These are phyloP conservation scores for Thera britannica DNA, from an alignment of 2,888 invertebrate species.

Conservation along the genomic window DNA sequence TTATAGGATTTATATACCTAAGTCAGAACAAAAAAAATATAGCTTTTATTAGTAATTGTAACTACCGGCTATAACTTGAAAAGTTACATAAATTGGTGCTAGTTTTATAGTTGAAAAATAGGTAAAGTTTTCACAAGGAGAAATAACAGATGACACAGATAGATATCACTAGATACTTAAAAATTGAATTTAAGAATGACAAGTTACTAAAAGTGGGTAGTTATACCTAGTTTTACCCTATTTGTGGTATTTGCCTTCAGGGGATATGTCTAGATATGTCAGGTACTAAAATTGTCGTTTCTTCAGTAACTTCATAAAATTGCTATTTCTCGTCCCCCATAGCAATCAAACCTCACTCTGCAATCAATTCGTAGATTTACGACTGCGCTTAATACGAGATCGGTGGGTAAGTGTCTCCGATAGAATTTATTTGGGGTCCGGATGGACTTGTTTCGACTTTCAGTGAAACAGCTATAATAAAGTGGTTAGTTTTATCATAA, in stretches of 20 bases:
- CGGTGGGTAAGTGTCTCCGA: slow-evolving; percentile 46
- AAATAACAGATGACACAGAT: no score
- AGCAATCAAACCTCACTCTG: slow-evolving; percentile 57
- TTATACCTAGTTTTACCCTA: background rate
- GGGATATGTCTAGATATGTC: slow-evolving; percentile 10
- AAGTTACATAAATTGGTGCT: no score
- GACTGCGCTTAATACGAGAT: slow-evolving; percentile 53
- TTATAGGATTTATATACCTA: no score
- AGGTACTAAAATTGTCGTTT: slow-evolving; percentile 34
- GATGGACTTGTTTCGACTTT: slow-evolving; percentile 41
- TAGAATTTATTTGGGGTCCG: slow-evolving; percentile 46
- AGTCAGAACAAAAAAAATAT: no score
- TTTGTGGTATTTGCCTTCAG: background rate
- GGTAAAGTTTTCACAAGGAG: no score
- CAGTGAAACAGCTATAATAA: slow-evolving; percentile 39
- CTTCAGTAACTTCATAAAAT: slow-evolving; percentile 39
- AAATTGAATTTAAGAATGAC: no score
- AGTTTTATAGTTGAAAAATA: no score
- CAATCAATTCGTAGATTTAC: slow-evolving; percentile 59
- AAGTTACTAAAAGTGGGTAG: no score
- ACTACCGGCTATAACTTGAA: no score
- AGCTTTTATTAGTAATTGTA: no score
- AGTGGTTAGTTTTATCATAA: slow-evolving; percentile 37
- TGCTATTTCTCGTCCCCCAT: slow-evolving; percentile 36
- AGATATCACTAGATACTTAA: no score